A percentile compares a stretch with the other conserved stretches of the same genome.
Conservation (phyloP, 2,797 vertebrate genomes). For the Enteromius thamalakanensis region DNA sequence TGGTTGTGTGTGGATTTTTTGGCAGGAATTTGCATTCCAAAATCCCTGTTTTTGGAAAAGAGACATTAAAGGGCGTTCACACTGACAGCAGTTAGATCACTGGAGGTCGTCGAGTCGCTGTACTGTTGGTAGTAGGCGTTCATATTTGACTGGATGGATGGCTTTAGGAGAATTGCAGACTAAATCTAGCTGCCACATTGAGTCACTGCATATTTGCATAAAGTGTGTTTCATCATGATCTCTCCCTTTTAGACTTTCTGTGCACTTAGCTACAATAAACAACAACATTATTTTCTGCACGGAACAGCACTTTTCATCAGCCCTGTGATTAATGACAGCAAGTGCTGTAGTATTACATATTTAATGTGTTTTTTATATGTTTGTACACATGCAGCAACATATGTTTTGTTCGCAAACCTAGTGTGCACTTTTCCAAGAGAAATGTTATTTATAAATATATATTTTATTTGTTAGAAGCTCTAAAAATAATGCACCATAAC, state of each 20-base stretch:
- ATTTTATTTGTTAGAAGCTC: too few relatives aligned
- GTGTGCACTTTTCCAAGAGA: neutral
- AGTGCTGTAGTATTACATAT: constrained; percentile 6
- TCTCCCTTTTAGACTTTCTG: neutral
- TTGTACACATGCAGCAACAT: neutral
- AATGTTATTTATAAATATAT: neutral
- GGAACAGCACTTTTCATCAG: neutral
- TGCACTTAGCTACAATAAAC: constrained; percentile 10
- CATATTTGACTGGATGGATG: neutral
- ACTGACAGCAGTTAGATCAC: constrained; percentile 18
- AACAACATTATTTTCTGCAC: constrained; percentile 1
- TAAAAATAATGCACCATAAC: neutral
- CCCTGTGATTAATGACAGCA: constrained; percentile 5
- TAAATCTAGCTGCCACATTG: neutral
- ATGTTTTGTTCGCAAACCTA: neutral
- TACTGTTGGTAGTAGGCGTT: neutral
- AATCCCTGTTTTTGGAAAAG: constrained; percentile 13
- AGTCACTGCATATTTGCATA: neutral
- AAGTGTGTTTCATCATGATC: neutral
- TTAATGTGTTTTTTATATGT: neutral
- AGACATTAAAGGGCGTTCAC: neutral
- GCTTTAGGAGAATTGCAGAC: neutral
- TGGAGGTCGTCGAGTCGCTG: neutral
- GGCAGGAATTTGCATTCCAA: constrained; percentile 30
- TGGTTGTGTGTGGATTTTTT: constrained; percentile 16